A percentile compares a stretch with the other conserved stretches of the same genome.
These are phyloP conservation scores for Drosophila nigrodunni DNA, from an alignment of 1,140 invertebrate species.

Conservation along the genomic window DNA sequence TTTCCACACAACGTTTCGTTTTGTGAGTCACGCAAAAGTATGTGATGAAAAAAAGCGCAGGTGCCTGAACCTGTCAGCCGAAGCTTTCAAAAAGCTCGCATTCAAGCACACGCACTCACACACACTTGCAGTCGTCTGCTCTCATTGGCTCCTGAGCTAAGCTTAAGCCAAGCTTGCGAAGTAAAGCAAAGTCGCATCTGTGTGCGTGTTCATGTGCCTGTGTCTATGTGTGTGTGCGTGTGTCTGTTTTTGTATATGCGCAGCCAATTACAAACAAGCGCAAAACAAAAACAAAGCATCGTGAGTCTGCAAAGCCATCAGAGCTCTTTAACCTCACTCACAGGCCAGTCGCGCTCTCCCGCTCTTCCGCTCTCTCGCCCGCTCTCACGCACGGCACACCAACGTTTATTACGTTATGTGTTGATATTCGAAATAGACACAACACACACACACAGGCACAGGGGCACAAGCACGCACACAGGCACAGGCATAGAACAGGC, in stretches of 20 bases:
- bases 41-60: conserved; percentile 13
- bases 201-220: no score
- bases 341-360: neutral
- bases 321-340: conserved; percentile 14
- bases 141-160: neutral
- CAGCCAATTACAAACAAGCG: neutral
- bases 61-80: conserved; percentile 13
- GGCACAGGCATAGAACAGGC: neutral
- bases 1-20: neutral
- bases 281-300: conserved; percentile 8
- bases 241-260: neutral
- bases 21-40: conserved; percentile 27
- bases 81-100: conserved; percentile 5
- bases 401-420: conserved; percentile 15
- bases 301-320: conserved; percentile 35
- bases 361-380: conserved; percentile 2
- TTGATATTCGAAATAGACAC: conserved; percentile 38
- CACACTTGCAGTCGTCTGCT: neutral
- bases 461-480: neutral
- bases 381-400: conserved; percentile 1
- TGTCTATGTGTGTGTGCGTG: neutral
- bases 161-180: neutral
- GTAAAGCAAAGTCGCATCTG: neutral
- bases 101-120: neutral
- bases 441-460: conserved; percentile 4